These are phyloP conservation scores for Notamacropus eugenii DNA, from an alignment of 2,797 vertebrate genomes.

Conservation along the genomic window DNA sequence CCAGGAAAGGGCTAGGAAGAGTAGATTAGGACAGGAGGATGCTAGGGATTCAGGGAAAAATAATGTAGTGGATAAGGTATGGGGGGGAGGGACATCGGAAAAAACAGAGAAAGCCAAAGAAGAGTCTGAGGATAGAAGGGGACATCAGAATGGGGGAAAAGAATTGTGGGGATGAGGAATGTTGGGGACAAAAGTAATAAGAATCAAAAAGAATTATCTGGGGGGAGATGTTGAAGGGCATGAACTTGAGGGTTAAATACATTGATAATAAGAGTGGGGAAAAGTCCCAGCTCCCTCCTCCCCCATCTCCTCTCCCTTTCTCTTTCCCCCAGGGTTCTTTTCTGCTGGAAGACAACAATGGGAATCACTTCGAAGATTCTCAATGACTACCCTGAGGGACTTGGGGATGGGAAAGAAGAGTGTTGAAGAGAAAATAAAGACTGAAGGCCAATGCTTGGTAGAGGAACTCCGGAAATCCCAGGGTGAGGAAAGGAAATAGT, in stretches of 20 bases:
- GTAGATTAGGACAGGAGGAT: neutral
- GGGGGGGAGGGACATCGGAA: neutral
- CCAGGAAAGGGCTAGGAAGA: neutral
- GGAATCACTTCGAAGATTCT: conserved; percentile 66
- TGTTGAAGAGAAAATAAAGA: conserved; percentile 68
- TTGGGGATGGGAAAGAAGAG: conserved; percentile 59
- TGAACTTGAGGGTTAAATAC: neutral
- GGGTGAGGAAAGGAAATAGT: conserved; percentile 49
- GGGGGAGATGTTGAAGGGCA: neutral
- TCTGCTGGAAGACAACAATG: conserved; percentile 62
- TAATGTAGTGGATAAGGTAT: neutral
- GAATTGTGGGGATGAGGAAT: neutral
- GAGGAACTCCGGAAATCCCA: conserved; percentile 51
- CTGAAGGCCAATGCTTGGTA: conserved; percentile 67
- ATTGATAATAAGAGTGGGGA: neutral
- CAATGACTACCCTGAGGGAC: conserved; percentile 53
- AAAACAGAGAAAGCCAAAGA: neutral
- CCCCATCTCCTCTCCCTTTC: neutral
- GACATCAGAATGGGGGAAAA: neutral
- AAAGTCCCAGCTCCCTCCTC: neutral
- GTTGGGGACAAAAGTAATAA: neutral
- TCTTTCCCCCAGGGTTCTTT: neutral
- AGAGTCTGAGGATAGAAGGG: neutral
- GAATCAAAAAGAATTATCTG: neutral
- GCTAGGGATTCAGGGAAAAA: neutral